phyloP scores from a whole-genome alignment of 2,888 invertebrate genomes.

The Tridacna gigas region DNA sequence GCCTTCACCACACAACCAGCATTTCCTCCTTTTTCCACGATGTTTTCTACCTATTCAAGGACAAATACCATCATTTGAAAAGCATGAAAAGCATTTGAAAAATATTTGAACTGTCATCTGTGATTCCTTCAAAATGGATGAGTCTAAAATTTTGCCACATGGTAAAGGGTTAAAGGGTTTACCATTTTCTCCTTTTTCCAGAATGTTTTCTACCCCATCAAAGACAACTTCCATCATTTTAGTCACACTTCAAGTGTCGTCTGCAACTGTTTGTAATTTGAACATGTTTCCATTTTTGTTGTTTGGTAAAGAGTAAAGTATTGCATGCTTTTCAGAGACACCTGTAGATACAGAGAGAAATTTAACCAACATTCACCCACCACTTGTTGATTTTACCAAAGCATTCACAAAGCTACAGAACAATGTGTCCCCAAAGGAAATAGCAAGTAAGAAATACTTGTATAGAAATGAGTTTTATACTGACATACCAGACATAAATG shows the following conservation, averaged over 20 bases:
- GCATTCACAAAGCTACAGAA: slow-evolving; percentile 32
- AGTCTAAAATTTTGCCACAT: too few relatives aligned
- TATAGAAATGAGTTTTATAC: slow-evolving; percentile 54
- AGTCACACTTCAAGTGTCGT: too few relatives aligned
- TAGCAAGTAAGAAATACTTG: slow-evolving; percentile 48
- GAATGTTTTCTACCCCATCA: too few relatives aligned
- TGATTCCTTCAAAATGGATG: too few relatives aligned
- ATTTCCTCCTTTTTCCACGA: neutral
- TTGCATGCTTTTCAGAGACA: neutral
- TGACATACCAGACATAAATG: slow-evolving; percentile 69
- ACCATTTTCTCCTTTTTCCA: too few relatives aligned
- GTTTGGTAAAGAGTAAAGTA: neutral
- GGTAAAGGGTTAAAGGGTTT: too few relatives aligned
- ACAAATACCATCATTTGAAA: too few relatives aligned
- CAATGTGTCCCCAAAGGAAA: slow-evolving; percentile 13
- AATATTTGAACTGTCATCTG: too few relatives aligned
- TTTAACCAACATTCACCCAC: slow-evolving; percentile 31
- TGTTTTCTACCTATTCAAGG: too few relatives aligned
- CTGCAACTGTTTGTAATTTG: neutral
- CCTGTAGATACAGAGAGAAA: neutral
- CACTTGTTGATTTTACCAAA: slow-evolving; percentile 62
- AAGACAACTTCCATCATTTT: too few relatives aligned
- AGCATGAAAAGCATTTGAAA: too few relatives aligned
- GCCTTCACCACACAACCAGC: neutral
- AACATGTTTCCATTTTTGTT: neutral